Evolutionary conservation across 2,888 invertebrate genomes (phyloP).

Genomic region (Ophion costatus): DNA sequence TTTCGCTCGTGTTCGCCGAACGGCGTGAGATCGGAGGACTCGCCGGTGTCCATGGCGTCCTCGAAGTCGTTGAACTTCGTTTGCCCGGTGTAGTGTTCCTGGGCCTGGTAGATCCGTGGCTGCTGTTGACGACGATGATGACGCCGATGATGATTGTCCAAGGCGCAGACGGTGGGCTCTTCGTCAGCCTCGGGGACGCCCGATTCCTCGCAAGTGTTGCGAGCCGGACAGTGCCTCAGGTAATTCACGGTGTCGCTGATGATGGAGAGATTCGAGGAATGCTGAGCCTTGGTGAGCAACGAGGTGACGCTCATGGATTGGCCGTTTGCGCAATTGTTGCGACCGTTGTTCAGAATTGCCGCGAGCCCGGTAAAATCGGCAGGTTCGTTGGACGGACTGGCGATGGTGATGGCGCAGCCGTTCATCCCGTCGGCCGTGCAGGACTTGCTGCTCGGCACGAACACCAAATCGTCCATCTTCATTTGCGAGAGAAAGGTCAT

Average conservation of each 20-base stretch:
- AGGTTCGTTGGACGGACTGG: slow-evolving; percentile 55
- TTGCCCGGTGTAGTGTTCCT: slow-evolving; percentile 61
- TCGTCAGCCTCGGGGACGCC: slow-evolving; percentile 68
- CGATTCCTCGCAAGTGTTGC: slow-evolving; percentile 73
- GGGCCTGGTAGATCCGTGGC: slow-evolving; percentile 27
- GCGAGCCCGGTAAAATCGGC: slow-evolving; percentile 71
- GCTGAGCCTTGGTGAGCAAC: slow-evolving; percentile 70
- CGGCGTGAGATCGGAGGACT: slow-evolving; percentile 61
- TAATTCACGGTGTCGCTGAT: slow-evolving; percentile 74
- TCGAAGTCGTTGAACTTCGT: slow-evolving; percentile 74
- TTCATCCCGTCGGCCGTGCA: slow-evolving; percentile 14
- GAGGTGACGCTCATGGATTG: slow-evolving; percentile 63
- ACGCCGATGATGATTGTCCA: slow-evolving; percentile 24
- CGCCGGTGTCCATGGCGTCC: slow-evolving; percentile 61
- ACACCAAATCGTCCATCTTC: slow-evolving; percentile 79
- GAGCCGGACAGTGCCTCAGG: slow-evolving; percentile 70
- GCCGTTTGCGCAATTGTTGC: background rate
- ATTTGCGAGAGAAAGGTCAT: slow-evolving; percentile 77
- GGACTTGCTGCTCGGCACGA: slow-evolving; percentile 68
- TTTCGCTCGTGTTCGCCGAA: slow-evolving; percentile 69
- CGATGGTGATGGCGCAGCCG: slow-evolving; percentile 47
- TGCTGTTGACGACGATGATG: slow-evolving; percentile 10
- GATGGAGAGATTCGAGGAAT: slow-evolving; percentile 67
- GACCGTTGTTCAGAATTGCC: slow-evolving; percentile 61
- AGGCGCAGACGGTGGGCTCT: background rate